Percentiles rank a stretch among this genome's conserved stretches.
These are phyloP conservation scores for Henicopernis longicauda DNA, from an alignment of 2,113 vertebrate species.

Conservation along the genomic window DNA sequence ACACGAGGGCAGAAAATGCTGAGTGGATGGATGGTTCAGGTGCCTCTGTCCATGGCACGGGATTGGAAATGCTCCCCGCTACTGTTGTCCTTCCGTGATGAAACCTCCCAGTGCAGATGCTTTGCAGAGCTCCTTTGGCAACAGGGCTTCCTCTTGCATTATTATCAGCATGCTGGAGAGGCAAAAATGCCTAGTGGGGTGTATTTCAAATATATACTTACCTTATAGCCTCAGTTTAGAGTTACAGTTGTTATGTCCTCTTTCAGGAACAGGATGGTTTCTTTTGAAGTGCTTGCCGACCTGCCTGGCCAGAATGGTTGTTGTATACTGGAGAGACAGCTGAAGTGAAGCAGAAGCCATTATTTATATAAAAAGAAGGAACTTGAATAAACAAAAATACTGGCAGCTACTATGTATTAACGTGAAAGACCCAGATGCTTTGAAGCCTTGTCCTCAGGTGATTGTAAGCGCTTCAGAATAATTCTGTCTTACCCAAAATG, in stretches of 20 bases:
- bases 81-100: neutral
- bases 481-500: neutral
- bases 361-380: slow-evolving; percentile 13
- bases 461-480: neutral
- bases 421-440: neutral
- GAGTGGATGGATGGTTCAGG: neutral
- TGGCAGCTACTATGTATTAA: neutral
- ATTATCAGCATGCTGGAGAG: neutral
- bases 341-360: slow-evolving; percentile 42
- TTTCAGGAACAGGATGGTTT: neutral
- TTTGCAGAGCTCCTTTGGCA: neutral
- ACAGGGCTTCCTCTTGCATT: neutral
- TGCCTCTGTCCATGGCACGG: neutral
- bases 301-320: neutral
- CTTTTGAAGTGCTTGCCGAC: neutral
- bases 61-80: neutral
- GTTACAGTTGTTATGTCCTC: neutral
- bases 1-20: neutral
- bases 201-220: neutral
- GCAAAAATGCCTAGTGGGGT: neutral
- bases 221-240: neutral
- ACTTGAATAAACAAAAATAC: neutral
- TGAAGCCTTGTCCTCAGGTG: neutral
- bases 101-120: neutral
- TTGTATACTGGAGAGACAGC: neutral